A percentile compares a stretch with the other conserved stretches of the same genome.
Evolutionary conservation across 1,140 invertebrate genomes (phyloP).

Genomic region (Cephus cinctus): DNA sequence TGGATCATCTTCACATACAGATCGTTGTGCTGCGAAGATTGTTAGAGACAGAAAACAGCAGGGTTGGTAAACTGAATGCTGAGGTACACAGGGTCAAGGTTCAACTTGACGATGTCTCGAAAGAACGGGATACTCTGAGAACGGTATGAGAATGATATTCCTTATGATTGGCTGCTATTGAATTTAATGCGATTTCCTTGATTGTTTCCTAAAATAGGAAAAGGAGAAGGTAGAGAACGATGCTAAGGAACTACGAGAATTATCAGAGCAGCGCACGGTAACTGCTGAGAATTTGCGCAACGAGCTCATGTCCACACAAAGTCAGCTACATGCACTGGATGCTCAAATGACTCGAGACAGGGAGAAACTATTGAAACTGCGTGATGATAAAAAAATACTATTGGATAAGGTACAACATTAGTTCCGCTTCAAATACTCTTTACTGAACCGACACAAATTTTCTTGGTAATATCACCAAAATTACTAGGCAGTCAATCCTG

Average conservation of each 20-base stretch:
- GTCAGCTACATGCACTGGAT: constrained; percentile 38
- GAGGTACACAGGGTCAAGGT: constrained; percentile 57
- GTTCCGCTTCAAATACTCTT: no score
- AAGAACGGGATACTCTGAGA: constrained; percentile 45
- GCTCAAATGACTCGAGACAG: constrained; percentile 43
- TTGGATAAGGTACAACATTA: constrained; percentile 54
- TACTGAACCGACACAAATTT: no score
- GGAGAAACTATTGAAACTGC: constrained; percentile 46
- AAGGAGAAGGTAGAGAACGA: constrained; percentile 51
- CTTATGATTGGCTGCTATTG: background rate
- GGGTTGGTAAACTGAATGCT: constrained; percentile 53
- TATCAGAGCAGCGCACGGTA: constrained; percentile 41
- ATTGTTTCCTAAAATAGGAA: constrained; percentile 42
- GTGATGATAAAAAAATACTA: constrained; percentile 49
- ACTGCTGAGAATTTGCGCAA: constrained; percentile 46
- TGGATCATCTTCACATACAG: constrained; percentile 59
- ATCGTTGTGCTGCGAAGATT: constrained; percentile 59
- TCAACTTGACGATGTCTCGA: constrained; percentile 39
- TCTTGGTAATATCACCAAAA: no score
- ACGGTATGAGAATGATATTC: constrained; percentile 26
- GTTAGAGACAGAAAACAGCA: constrained; percentile 58
- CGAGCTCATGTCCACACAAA: constrained; percentile 32
- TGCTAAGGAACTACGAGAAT: constrained; percentile 39
- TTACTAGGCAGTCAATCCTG: no score
- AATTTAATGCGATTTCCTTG: background rate